Evolutionary conservation across 1,140 invertebrate genomes (phyloP).

Genomic region (Ceratoteleas bidentatus): DNA sequence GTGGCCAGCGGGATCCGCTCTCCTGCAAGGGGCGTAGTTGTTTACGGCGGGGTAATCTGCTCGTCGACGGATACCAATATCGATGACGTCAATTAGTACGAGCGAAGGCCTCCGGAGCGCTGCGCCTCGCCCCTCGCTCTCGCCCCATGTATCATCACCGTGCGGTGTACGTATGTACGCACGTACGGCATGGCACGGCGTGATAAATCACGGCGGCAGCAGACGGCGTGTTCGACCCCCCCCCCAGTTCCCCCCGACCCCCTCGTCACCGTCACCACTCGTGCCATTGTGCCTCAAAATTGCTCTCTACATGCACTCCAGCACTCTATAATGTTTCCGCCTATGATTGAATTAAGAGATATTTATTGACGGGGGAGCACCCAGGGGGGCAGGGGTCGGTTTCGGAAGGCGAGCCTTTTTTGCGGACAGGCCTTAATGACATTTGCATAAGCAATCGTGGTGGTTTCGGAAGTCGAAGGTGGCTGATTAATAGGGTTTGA

Average conservation of each 20-base stretch:
- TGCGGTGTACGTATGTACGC: constrained; percentile 77
- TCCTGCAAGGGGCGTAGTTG: too few relatives aligned
- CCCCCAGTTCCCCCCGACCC: constrained; percentile 41
- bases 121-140: constrained; percentile 50
- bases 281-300: constrained; percentile 67
- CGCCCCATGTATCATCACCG: constrained; percentile 77
- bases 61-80: too few relatives aligned
- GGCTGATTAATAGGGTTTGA: too few relatives aligned
- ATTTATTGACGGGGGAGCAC: constrained; percentile 58
- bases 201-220: constrained; percentile 81
- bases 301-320: constrained; percentile 75
- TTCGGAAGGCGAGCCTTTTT: constrained; percentile 14
- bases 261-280: constrained; percentile 59
- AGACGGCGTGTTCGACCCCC: constrained; percentile 73
- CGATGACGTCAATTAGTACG: too few relatives aligned
- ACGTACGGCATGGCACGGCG: constrained; percentile 71
- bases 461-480: too few relatives aligned
- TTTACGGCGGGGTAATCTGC: too few relatives aligned
- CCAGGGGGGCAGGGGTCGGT: constrained; percentile 7
- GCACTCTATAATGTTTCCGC: constrained; percentile 74
- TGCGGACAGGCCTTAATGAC: constrained; percentile 7
- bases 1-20: constrained; percentile 10
- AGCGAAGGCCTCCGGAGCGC: too few relatives aligned
- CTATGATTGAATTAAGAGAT: constrained; percentile 64
- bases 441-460: constrained; percentile 15